Base-by-base conservation (phyloP, 1,140 invertebrate species). In the Drosophila lowei region DNA sequence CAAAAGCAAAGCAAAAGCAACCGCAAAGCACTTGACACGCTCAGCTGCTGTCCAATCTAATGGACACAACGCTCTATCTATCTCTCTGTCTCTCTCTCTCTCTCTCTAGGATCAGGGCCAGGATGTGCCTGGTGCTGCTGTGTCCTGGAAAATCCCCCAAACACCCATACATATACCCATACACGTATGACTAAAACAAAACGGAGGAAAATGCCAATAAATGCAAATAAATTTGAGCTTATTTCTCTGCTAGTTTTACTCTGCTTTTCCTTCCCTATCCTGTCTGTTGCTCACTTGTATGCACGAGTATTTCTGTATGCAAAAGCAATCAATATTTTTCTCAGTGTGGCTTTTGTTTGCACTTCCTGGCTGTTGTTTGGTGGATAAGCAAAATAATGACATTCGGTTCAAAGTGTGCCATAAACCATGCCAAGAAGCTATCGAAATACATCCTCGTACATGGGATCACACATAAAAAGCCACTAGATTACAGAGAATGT, bases 21-120 rank as follows among this genome's bases (percentile, higher is more conserved):
- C 80, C 80, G 80, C 80, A 84, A 85, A 85, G 46, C 72, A 84
- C 80, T 84, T 80, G 80, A 84, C 80, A 84, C 62, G 80, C 80
- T 85, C 80, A 85, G 72, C 72, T 84, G 80, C 60, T 77, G 72
- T 77, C 78, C 78, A 67, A 81, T 80, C 60, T 72, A 76, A 80
- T 72, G 79, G 77, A 70, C 65, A 76, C 52, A 52, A 71, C 57
- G 43, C 49, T 6, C 25, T 49, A 42, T 42, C 25, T 6, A 28
- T 47, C 28, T 56, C 53, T 28, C 56, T n/a, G 15, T 15, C 2
- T 18, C 23, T 3, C 25, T 34, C 54, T 64, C 46, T 42, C 47
- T 34, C 9, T 41, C 15, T 58, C 48, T 18, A 18, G 30, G 28
- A 0, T n/a, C 9, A 13, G 25, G 13, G 11, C 16, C 42, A 15